Percentiles rank a stretch among this genome's conserved stretches.
These are phyloP conservation scores for Melanotaenia boesemani DNA, from an alignment of 2,797 vertebrate genomes.

Conservation along the genomic window DNA sequence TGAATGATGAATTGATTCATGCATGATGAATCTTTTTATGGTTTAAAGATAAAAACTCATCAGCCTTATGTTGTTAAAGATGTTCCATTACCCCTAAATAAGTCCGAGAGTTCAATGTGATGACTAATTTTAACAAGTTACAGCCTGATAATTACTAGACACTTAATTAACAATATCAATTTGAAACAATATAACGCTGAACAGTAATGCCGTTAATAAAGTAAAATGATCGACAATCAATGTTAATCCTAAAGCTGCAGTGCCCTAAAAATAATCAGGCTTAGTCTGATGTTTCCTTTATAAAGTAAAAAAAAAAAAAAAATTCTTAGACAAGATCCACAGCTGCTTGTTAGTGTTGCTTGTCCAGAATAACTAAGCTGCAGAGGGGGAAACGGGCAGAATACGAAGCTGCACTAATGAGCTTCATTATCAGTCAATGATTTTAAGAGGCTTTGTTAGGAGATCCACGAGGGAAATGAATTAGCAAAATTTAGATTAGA, in stretches of 20 bases:
- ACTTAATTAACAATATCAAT: constrained; percentile 5
- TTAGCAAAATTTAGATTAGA: constrained; percentile 67
- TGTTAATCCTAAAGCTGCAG: constrained; percentile 38
- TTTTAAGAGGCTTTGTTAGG: constrained; percentile 76
- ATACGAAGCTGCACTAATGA: constrained; percentile 72
- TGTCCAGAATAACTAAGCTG: constrained; percentile 60
- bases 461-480: constrained; percentile 62
- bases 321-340: constrained; percentile 32
- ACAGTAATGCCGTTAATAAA: constrained; percentile 24
- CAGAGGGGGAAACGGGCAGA: constrained; percentile 56
- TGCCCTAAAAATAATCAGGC: constrained; percentile 37
- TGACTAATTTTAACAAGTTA: constrained; percentile 13
- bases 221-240: constrained; percentile 35
- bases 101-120: neutral
- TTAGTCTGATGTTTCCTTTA: constrained; percentile 34
- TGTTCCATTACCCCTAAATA: constrained; percentile 6
- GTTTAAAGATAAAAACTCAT: constrained; percentile 20
- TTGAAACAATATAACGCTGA: neutral
- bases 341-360: constrained; percentile 72
- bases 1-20: constrained; percentile 38
- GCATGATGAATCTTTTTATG: constrained; percentile 38
- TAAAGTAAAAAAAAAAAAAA: constrained; percentile 44
- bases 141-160: neutral
- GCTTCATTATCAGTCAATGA: constrained; percentile 76
- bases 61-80: constrained; percentile 14